These are phyloP conservation scores for Rhamphomyia laevipes DNA, from an alignment of 2,888 invertebrate genomes.

Conservation along the genomic window DNA sequence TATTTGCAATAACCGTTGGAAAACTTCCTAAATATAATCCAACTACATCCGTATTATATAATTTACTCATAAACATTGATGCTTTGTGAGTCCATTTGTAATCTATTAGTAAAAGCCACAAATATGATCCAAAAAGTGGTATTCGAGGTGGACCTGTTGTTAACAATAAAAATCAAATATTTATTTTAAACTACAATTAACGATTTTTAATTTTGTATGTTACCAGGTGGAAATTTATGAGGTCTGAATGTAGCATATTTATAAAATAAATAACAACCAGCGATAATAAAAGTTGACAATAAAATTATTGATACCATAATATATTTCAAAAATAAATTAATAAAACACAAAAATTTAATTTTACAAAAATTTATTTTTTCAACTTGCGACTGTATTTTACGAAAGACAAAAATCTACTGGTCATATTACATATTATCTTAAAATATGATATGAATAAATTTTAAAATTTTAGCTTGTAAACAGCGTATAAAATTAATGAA, in stretches of 20 bases:
- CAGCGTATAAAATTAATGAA: too few relatives aligned
- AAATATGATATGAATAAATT: too few relatives aligned
- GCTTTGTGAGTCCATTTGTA: constrained; percentile 42
- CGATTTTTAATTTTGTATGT: neutral
- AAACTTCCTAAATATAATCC: constrained; percentile 44
- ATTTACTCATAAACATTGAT: constrained; percentile 39
- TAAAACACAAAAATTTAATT: too few relatives aligned
- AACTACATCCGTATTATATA: constrained; percentile 48
- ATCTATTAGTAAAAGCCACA: constrained; percentile 43
- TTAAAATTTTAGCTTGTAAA: too few relatives aligned
- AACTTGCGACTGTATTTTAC: too few relatives aligned
- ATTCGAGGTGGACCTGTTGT: constrained; percentile 46
- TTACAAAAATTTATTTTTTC: too few relatives aligned
- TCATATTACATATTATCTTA: too few relatives aligned
- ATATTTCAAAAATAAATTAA: too few relatives aligned
- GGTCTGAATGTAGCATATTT: neutral
- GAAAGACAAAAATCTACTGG: too few relatives aligned
- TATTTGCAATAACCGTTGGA: constrained; percentile 43
- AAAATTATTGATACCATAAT: neutral
- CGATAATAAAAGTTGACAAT: neutral
- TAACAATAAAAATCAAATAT: too few relatives aligned
- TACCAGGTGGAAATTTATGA: neutral
- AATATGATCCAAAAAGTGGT: constrained; percentile 51
- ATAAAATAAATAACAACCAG: neutral
- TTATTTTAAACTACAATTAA: too few relatives aligned